Conservation (phyloP, 2,113 vertebrate genomes). For the Pogona vitticeps region DNA sequence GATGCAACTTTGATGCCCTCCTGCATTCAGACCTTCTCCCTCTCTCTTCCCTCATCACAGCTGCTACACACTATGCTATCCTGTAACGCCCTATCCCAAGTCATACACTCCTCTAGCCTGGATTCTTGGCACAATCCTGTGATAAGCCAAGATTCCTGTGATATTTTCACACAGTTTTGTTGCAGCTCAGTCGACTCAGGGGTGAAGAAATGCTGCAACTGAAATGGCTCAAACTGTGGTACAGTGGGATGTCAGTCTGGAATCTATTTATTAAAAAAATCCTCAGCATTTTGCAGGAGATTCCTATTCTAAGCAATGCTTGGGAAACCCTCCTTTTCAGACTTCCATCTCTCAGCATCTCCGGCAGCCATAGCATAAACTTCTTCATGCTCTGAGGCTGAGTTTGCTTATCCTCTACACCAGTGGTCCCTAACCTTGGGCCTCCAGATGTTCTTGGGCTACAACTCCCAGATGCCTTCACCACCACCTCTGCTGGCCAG, state of each 20-base stretch:
- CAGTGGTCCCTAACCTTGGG: too few species aligned
- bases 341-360: too few species aligned
- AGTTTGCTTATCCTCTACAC: background rate
- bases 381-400: background rate
- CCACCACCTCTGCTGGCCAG: too few species aligned
- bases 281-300: background rate
- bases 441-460: too few species aligned
- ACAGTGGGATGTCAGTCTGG: background rate
- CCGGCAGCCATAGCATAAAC: too few species aligned
- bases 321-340: conserved; percentile 4
- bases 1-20: too few species aligned
- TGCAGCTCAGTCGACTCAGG: background rate
- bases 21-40: too few species aligned
- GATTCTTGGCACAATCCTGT: background rate
- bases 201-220: background rate
- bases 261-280: background rate
- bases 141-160: background rate
- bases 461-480: too few species aligned
- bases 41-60: background rate
- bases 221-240: background rate
- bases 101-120: background rate
- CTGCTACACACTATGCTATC: background rate
- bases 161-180: background rate
- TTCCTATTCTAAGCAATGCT: background rate
- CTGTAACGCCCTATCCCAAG: background rate